Percentiles rank a stretch among this genome's conserved stretches.
Evolutionary conservation across 2,797 vertebrate genomes (phyloP).

Genomic region (Rhinella marina): DNA sequence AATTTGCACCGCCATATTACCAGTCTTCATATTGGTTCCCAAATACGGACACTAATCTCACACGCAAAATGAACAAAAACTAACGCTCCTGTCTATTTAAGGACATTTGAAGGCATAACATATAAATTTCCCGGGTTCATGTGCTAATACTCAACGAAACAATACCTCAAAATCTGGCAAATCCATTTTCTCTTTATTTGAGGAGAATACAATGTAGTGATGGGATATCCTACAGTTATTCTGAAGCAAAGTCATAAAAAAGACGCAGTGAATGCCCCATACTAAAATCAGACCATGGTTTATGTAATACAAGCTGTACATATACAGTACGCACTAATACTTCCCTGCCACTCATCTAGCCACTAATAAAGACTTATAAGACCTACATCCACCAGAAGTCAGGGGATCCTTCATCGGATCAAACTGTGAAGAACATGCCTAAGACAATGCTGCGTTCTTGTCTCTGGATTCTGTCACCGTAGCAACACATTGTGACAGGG

Average conservation of each 20-base stretch:
- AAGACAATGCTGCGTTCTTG: slow-evolving; percentile 40
- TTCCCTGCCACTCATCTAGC: neutral
- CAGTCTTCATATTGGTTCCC: neutral
- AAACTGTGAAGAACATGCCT: slow-evolving; percentile 34
- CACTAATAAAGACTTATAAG: neutral
- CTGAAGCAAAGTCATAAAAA: neutral
- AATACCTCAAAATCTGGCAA: neutral
- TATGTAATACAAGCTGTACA: neutral
- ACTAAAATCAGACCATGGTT: neutral
- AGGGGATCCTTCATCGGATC: slow-evolving; percentile 33
- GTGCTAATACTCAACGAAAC: neutral
- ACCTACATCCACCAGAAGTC: neutral
- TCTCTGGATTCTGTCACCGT: slow-evolving; percentile 54
- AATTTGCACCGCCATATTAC: neutral
- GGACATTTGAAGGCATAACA: too few relatives aligned
- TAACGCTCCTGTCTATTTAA: neutral
- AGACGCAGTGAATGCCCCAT: neutral
- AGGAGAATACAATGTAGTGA: neutral
- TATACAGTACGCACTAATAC: neutral
- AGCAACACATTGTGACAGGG: slow-evolving; percentile 56
- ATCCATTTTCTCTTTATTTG: neutral
- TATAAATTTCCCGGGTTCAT: neutral
- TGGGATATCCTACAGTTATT: neutral
- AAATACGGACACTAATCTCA: neutral
- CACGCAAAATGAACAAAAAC: neutral